These are phyloP conservation scores for Blennius ocellaris DNA, from an alignment of 2,113 vertebrate genomes.

Conservation along the genomic window DNA sequence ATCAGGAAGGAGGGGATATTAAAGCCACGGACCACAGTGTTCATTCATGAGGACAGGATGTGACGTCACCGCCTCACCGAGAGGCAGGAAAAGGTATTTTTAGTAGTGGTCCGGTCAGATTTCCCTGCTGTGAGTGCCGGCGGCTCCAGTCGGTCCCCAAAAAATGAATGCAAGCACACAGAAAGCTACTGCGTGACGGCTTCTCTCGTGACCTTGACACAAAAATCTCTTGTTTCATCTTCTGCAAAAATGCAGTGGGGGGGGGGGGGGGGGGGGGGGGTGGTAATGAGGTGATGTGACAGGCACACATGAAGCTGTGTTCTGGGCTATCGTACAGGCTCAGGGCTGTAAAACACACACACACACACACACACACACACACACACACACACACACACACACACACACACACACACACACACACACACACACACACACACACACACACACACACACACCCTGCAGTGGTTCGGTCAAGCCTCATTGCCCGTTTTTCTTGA, in stretches of 20 bases:
- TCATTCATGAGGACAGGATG: conserved; percentile 71
- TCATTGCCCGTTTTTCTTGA: conserved; percentile 40
- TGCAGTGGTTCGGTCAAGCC: conserved; percentile 8
- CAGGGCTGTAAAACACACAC: background rate
- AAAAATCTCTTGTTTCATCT: conserved; percentile 26
- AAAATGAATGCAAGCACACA: conserved; percentile 49
- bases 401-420: conserved; percentile 16
- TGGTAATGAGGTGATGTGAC: conserved; percentile 52
- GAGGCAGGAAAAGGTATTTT: conserved; percentile 77
- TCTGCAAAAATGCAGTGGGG: conserved; percentile 2
- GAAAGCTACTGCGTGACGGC: background rate
- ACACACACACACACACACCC: conserved; percentile 24
- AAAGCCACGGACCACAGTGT: conserved; percentile 28
- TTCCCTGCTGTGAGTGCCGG: conserved; percentile 58
- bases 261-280: conserved; percentile 20
- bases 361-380: conserved; percentile 15
- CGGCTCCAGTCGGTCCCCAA: conserved; percentile 32
- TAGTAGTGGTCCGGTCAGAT: conserved; percentile 67
- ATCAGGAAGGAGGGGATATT: conserved; percentile 31
- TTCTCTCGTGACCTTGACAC: conserved; percentile 30
- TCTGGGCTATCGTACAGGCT: background rate
- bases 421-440: conserved; percentile 6
- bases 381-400: conserved; percentile 17
- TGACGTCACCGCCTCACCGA: conserved; percentile 67
- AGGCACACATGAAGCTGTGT: conserved; percentile 15